A percentile compares a stretch with the other conserved stretches of the same genome.
phyloP scores from a whole-genome alignment of 2,888 invertebrate species.

The Ectemnius lituratus region DNA sequence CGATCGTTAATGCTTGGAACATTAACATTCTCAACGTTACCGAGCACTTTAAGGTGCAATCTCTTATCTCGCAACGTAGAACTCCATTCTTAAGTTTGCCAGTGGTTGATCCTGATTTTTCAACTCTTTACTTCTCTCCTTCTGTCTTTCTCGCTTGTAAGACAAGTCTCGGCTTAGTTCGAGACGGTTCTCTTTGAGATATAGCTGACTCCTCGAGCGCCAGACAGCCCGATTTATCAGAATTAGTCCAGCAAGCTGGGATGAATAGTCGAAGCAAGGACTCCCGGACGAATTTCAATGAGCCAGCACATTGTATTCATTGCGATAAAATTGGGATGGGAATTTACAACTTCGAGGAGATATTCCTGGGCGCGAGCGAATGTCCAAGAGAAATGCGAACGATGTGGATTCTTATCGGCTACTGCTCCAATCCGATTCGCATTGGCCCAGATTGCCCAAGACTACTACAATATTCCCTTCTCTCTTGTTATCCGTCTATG shows the following conservation, averaged over 20 bases:
- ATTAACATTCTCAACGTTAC: neutral
- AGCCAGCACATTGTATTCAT: neutral
- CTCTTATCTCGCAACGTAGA: no score
- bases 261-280: conserved; percentile 4
- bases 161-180: neutral
- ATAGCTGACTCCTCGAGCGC: neutral
- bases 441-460: no score
- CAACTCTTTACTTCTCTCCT: neutral
- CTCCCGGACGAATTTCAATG: conserved; percentile 2
- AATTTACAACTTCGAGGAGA: conserved; percentile 26
- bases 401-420: no score
- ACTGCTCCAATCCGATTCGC: no score
- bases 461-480: no score
- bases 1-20: conserved; percentile 4
- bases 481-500: no score
- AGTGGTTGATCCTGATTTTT: neutral
- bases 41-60: neutral
- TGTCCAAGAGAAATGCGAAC: no score
- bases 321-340: conserved; percentile 5
- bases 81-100: no score
- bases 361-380: neutral
- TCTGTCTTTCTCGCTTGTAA: neutral
- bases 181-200: conserved; percentile 17
- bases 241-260: conserved; percentile 33
- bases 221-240: conserved; percentile 40